Evolutionary conservation across 2,113 vertebrate genomes (phyloP), one percentile per base, ranked within the genome.

Genomic region (Sterrhoptilus dennistouni): DNA sequence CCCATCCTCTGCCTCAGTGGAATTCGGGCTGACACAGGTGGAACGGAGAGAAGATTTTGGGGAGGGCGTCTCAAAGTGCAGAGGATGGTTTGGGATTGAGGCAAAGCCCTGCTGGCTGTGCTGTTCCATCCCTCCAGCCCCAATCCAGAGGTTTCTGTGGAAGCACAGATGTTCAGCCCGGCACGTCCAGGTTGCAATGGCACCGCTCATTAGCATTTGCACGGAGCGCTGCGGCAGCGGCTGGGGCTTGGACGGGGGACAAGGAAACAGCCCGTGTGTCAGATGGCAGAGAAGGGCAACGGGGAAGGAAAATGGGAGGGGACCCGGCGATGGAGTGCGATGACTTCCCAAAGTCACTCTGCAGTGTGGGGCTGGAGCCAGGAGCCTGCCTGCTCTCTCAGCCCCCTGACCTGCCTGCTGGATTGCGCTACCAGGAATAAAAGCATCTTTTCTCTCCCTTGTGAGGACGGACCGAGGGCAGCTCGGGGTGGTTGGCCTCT

Each of bases 11-110:
- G 35, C 4, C 13, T 19, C 1, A 0, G 21, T 15, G 61, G 21
- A 8, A 13, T 4, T 0, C 1, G 33, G 45, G 35, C 38, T 60
- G 49, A 2, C 14, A 8, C 0, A 2, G 64, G 1, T 60, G 23
- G 60, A 40, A 18, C 0, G 11, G 61, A 40, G 31, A 3, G 38
- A 3, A 24, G 36, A 3, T 47, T 64, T 59, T 23, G 44, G 57
- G 78, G 6, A 12, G 10, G 28, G 40, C 16, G 45, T 19, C 9
- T 65, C 87, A 14, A 19, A 81, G 50, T 2, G 31, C 44, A 28
- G 29, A 31, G 47, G 54, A 14, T 7, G 28, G 5, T 35, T 72
- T 15, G 38, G 53, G 53, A 5, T 8, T 2, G 69, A 40, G 52
- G 29, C n/a, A 49, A 21, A 57, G 14, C 35, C 24, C 25, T 11